Conservation (phyloP, 2,797 vertebrate genomes). For the Etheostoma nigrum region DNA sequence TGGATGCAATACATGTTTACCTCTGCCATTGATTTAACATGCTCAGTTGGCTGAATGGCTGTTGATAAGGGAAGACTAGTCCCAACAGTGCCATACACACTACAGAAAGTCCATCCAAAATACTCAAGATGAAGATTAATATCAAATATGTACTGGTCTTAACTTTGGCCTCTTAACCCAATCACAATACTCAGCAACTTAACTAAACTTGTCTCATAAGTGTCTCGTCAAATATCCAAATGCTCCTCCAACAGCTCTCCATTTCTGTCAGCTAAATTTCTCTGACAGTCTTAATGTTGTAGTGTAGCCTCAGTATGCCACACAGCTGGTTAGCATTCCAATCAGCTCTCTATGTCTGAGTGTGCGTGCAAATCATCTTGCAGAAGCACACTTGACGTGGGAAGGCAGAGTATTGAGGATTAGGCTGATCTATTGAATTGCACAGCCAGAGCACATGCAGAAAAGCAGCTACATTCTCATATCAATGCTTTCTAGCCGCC, state of each 20-base stretch:
- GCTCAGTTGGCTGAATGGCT: constrained; percentile 3
- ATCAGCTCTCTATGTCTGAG: constrained; percentile 51
- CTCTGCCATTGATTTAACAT: constrained; percentile 7
- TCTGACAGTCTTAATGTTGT: constrained; percentile 22
- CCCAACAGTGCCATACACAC: background rate
- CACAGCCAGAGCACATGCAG: constrained; percentile 43
- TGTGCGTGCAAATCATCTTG: constrained; percentile 54
- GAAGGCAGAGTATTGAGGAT: constrained; percentile 61
- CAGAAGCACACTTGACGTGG: constrained; percentile 68
- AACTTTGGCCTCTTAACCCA: constrained; percentile 7
- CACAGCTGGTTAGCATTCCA: constrained; percentile 66
- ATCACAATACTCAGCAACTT: background rate
- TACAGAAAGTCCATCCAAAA: background rate
- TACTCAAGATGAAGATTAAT: constrained; percentile 1
- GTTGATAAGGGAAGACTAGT: constrained; percentile 1
- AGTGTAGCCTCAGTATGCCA: constrained; percentile 31
- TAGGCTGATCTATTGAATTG: constrained; percentile 72
- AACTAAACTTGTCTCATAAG: constrained; percentile 6
- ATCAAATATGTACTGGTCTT: background rate
- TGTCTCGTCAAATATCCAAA: constrained; percentile 25
- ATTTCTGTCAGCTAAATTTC: constrained; percentile 30
- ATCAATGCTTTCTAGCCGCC: constrained; percentile 49
- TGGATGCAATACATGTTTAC: constrained; percentile 4
- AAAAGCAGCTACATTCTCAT: constrained; percentile 44
- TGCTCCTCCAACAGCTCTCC: constrained; percentile 4